Conservation (phyloP, 2,888 invertebrate species). For the Selenia dentaria region DNA sequence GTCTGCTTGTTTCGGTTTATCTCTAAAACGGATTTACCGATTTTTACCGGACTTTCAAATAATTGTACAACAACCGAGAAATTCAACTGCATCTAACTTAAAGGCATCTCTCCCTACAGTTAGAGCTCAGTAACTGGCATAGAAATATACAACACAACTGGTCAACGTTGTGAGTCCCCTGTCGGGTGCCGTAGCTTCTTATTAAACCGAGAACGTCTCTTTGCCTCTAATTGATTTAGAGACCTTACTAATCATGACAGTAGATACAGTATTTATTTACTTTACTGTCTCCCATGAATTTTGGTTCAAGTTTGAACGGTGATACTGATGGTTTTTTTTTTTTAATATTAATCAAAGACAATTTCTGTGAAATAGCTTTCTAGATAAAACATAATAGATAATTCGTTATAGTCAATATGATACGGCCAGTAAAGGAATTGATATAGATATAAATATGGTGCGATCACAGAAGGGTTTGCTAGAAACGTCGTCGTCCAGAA, state of each 20-base stretch:
- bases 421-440: too few species aligned
- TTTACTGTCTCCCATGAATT: constrained; percentile 44
- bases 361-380: constrained; percentile 4
- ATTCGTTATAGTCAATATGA: too few species aligned
- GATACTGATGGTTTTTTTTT: constrained; percentile 32
- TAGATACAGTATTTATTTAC: constrained; percentile 52
- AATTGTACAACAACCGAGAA: too few species aligned
- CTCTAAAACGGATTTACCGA: too few species aligned
- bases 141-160: constrained; percentile 23
- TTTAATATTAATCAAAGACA: constrained; percentile 4
- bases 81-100: too few species aligned
- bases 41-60: too few species aligned
- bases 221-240: constrained; percentile 79
- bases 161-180: constrained; percentile 72
- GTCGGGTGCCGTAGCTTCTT: constrained; percentile 71
- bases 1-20: too few species aligned
- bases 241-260: constrained; percentile 56
- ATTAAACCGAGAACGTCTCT: constrained; percentile 74
- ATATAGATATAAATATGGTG: too few species aligned
- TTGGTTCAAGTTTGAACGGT: constrained; percentile 41
- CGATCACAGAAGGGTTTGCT: too few species aligned
- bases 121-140: constrained; percentile 6
- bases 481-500: too few species aligned
- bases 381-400: background rate
- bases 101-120: background rate